phyloP scores from a whole-genome alignment of 2,888 invertebrate genomes.

The Atherix ibis region DNA sequence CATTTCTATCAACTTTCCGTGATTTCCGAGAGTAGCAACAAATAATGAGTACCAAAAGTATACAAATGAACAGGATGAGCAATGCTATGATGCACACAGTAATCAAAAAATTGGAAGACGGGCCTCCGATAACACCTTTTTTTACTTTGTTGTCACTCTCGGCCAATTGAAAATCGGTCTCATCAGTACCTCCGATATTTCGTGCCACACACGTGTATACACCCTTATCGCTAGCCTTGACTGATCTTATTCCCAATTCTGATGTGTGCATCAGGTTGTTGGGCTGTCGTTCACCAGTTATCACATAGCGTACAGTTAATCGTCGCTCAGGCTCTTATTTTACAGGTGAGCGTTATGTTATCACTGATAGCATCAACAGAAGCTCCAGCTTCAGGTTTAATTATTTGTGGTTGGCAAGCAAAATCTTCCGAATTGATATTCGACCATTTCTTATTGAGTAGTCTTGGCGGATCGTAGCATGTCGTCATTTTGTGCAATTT shows the following conservation, averaged over 20 bases:
- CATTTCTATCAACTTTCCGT: too few relatives aligned
- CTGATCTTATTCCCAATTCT: constrained; percentile 49
- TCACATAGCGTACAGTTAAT: too few relatives aligned
- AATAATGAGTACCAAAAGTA: constrained; percentile 36
- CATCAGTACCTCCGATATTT: constrained; percentile 65
- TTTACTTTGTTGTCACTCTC: constrained; percentile 29
- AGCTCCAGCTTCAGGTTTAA: constrained; percentile 38
- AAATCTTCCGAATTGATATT: constrained; percentile 55
- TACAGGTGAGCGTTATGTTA: constrained; percentile 57
- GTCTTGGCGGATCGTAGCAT: constrained; percentile 51
- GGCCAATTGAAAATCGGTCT: constrained; percentile 53
- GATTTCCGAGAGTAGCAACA: constrained; percentile 39
- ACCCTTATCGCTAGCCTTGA: constrained; percentile 48
- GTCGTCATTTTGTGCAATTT: constrained; percentile 63
- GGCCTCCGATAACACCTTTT: too few relatives aligned
- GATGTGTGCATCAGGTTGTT: constrained; percentile 26
- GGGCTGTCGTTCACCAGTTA: too few relatives aligned
- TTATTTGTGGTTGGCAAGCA: constrained; percentile 65
- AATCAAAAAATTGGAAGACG: constrained; percentile 31
- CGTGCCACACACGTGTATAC: constrained; percentile 66
- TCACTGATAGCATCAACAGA: constrained; percentile 45
- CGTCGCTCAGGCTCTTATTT: constrained; percentile 53
- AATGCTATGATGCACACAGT: constrained; percentile 37
- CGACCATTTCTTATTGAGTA: constrained; percentile 58
- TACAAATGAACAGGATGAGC: constrained; percentile 38